phyloP scores from a whole-genome alignment of 2,888 invertebrate species.

The Hedya salicella region DNA sequence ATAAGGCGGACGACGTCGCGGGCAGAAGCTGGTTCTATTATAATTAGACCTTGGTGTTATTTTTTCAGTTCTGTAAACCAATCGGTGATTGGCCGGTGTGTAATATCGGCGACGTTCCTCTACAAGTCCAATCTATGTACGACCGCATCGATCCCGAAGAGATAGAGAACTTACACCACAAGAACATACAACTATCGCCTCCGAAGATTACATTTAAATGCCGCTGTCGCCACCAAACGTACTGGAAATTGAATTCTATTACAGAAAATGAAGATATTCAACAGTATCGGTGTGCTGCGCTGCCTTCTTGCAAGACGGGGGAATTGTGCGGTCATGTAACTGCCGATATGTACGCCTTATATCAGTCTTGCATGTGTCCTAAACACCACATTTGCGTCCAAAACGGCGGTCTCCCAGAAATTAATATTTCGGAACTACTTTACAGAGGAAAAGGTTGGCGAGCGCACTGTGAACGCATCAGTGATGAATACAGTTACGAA shows the following conservation, averaged over 20 bases:
- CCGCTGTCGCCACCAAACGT: slow-evolving; percentile 77
- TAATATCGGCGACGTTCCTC: slow-evolving; percentile 61
- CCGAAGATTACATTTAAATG: slow-evolving; percentile 79
- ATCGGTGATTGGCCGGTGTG: slow-evolving; percentile 72
- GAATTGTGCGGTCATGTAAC: slow-evolving; percentile 87
- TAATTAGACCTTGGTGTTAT: too few species aligned
- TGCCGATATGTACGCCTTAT: slow-evolving; percentile 84
- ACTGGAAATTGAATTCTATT: slow-evolving; percentile 75
- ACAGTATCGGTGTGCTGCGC: slow-evolving; percentile 78
- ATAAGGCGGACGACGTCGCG: too few species aligned
- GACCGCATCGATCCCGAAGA: slow-evolving; percentile 72
- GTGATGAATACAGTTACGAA: slow-evolving; percentile 65
- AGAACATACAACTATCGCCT: slow-evolving; percentile 68
- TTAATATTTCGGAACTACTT: slow-evolving; percentile 81
- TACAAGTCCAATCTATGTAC: slow-evolving; percentile 63
- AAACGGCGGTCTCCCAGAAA: slow-evolving; percentile 70
- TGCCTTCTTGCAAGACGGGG: slow-evolving; percentile 78
- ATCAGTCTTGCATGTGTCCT: slow-evolving; percentile 87
- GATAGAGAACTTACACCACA: slow-evolving; percentile 71
- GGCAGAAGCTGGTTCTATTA: too few species aligned
- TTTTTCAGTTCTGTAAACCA: slow-evolving; percentile 81
- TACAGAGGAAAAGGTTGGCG: slow-evolving; percentile 84
- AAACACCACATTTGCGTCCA: slow-evolving; percentile 85
- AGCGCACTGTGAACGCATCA: slow-evolving; percentile 80
- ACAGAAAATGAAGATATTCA: slow-evolving; percentile 53